Evolutionary conservation across 35 echinoderm and acorn worm genomes (phyloP).

Genomic region (Heliocidaris tuberculata): DNA sequence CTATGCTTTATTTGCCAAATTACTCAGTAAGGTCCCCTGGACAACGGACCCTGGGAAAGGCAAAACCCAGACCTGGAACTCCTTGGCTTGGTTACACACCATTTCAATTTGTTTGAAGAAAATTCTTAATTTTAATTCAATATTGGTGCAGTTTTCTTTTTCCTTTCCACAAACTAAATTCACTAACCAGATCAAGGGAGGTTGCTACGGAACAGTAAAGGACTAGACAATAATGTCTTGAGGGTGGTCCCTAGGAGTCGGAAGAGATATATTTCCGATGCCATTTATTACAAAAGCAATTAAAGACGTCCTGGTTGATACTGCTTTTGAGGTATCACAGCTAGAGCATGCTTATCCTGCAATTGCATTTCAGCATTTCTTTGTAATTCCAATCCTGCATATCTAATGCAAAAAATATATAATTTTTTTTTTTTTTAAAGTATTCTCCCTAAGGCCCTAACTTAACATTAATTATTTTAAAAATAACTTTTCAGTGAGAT

Average conservation of each 20-base stretch:
- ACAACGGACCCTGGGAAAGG: not conserved
- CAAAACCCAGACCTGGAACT: not conserved
- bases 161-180: not conserved
- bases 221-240: not conserved
- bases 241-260: not conserved
- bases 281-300: not conserved
- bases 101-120: not conserved
- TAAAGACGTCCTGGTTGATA: not conserved
- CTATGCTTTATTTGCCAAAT: not conserved
- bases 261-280: not conserved
- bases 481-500: too few species aligned
- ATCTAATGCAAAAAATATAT: too few species aligned
- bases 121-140: not conserved
- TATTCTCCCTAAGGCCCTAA: too few species aligned
- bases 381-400: too few species aligned
- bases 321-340: too few species aligned
- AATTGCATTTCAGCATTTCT: too few species aligned
- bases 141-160: not conserved
- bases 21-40: not conserved
- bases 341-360: too few species aligned
- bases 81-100: not conserved
- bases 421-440: too few species aligned
- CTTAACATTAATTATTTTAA: too few species aligned
- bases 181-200: not conserved
- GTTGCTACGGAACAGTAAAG: not conserved